Base-by-base conservation (phyloP, 2,113 vertebrate species). In the Heterotis niloticus region DNA sequence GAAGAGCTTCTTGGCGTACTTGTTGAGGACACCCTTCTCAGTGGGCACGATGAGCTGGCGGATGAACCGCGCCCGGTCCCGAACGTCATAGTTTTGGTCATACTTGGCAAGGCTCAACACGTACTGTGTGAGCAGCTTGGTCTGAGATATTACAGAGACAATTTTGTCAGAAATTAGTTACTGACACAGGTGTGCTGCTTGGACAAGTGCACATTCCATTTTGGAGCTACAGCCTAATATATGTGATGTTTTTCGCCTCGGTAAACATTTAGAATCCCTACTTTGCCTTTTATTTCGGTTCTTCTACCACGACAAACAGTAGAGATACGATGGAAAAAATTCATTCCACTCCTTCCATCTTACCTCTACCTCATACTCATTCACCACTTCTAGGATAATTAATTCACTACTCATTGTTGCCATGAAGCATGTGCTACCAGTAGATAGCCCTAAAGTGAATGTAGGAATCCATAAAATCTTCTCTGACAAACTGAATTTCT, bases 61-160 rank as follows among this genome's bases (percentile, higher is more conserved):
- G 59, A 98, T 98, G 87, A 99, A 99, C 77, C 98, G 95, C 0
- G 97, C 97, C 1, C 98, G 92, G 77, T 99, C 98, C 0, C 98
- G 94, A 85, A 99, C 99, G 85, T 99, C 98, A 0, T 99, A 99
- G 87, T 99, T 99, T 89, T 99, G 98, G 89, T 99, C 98, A 0
- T 99, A 99, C 86, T 99, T 99, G 82, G 98, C 97, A 91, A 99
- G 84, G 82, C 98, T 99, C 87, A 99, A 93, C 34, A 99, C 96
- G 0, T 99, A 99, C 88, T 99, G 98, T 1, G 97, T 99, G 83
- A 99, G 89, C 67, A 99, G 94, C 88, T 99, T 99, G 83, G 96
- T 98, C 97, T 44, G 34, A 44, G 7, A 44, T 7, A 7, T 44
- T 7, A 44, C 34, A 44, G 34, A 44, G 34, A 4, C 7, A 44